A percentile compares a stretch with the other conserved stretches of the same genome.
These are phyloP conservation scores for Dasypus novemcinctus DNA, from an alignment of 2,113 vertebrate genomes.

Conservation along the genomic window DNA sequence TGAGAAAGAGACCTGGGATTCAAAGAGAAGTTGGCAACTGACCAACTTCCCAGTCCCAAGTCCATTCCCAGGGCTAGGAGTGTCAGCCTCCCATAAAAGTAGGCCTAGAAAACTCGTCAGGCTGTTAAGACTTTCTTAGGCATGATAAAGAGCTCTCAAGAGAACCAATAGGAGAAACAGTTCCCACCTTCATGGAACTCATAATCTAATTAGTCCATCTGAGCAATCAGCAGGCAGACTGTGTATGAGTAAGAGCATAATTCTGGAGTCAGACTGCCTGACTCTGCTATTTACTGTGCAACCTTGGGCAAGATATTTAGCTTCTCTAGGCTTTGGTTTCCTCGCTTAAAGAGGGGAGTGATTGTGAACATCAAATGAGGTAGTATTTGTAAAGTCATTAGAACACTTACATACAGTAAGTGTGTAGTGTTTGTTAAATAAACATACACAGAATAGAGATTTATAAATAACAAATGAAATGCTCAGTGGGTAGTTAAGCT, in stretches of 20 bases:
- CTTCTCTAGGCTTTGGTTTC: background rate
- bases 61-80: background rate
- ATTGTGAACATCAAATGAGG: conserved; percentile 20
- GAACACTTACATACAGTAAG: background rate
- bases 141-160: background rate
- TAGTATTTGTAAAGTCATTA: conserved; percentile 32
- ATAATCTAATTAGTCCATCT: background rate
- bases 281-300: background rate
- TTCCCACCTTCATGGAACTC: background rate
- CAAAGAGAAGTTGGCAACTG: background rate
- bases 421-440: conserved; percentile 2
- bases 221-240: background rate
- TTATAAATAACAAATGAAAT: background rate
- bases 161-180: background rate
- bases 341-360: background rate
- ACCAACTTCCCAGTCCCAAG: background rate
- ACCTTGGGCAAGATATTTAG: background rate
- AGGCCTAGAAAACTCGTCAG: background rate
- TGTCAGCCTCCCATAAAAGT: background rate
- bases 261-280: background rate
- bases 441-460: background rate
- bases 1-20: background rate
- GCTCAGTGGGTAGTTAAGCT: background rate
- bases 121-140: background rate
- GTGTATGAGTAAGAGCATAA: background rate